Evolutionary conservation across 2,888 invertebrate species (phyloP).

Genomic region (Orthonychiurus folsomi): DNA sequence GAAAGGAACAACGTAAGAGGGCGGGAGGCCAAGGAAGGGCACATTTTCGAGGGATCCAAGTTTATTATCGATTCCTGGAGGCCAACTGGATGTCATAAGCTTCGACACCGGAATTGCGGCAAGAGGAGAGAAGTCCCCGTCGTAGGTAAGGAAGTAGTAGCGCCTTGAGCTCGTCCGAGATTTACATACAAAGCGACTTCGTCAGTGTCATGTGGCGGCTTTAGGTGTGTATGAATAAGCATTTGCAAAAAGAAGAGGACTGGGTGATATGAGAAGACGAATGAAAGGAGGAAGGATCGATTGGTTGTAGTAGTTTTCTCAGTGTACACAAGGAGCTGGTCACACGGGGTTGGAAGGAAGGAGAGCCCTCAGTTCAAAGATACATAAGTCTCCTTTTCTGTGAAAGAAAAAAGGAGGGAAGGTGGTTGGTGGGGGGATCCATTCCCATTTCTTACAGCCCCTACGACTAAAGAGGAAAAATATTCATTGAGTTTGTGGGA

Average conservation of each 20-base stretch:
- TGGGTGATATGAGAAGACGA: not conserved
- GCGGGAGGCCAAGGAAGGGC: not conserved
- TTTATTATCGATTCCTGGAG: constrained; percentile 1
- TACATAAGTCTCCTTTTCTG: not conserved
- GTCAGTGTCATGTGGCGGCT: not conserved
- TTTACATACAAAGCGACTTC: constrained; percentile 9
- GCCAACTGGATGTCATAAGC: not conserved
- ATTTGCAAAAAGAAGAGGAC: not conserved
- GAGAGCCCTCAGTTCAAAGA: not conserved
- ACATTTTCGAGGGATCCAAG: not conserved
- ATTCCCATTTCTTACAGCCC: not conserved
- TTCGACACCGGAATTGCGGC: not conserved
- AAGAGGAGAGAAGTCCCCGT: not conserved
- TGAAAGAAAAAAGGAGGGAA: no score
- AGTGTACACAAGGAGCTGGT: no score
- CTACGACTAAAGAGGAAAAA: not conserved
- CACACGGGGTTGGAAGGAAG: no score
- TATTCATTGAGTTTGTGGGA: not conserved
- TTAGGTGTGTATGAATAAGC: not conserved
- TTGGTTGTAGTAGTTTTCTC: no score
- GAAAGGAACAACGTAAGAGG: not conserved
- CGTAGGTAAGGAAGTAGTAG: not conserved
- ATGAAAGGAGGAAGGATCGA: constrained; percentile 1
- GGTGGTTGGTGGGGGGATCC: not conserved
- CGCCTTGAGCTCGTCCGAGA: constrained; percentile 1